Base-by-base conservation (phyloP, 2,888 invertebrate species). In the Anticlea derivata region DNA sequence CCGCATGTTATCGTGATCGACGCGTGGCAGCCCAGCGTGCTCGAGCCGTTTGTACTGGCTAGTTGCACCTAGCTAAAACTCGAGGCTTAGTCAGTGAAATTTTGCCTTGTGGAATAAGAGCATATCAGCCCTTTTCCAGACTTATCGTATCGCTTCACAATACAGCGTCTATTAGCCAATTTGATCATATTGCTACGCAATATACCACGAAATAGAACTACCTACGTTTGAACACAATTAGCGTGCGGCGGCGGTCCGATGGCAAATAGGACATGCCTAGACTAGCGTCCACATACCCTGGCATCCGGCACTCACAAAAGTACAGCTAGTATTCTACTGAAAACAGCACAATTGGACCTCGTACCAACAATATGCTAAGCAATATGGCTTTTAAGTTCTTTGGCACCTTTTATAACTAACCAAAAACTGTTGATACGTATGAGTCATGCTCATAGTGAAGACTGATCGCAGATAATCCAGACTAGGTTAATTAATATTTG, bases 1-100 rank as follows among this genome's bases (percentile, higher is more conserved):
- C 79, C 87, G 23, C 86, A 87, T 56, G 93, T 95, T 50, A 91
- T 96, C 55, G 92, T 96, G 31, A 93, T 96, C 51, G 92, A 93
- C 65, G 91, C 94, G 57, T 85, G 92, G 40, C 86, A 90, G 55
- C 92, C 91, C 62, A 88, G 91, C 63, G 63, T 84, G 8, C 84
- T 94, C 51, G 94, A 95, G 66, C 93, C 93, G 13, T 91, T 92
- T 35, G 85, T 93, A 26, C 80, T 95, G 44, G 94, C 94, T 80
- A 92, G 94, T 94, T 94, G 68, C n/a, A n/a, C n/a, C n/a, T n/a
- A n/a, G n/a, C n/a, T n/a, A n/a, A n/a, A n/a, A n/a, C n/a, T n/a
- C n/a, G n/a, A n/a, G n/a, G n/a, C n/a, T n/a, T n/a, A n/a, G n/a
- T n/a, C n/a, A n/a, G n/a, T n/a, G n/a, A n/a, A n/a, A n/a, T n/a